Conservation (phyloP, 2,113 vertebrate genomes). For the Phaethon lepturus region DNA sequence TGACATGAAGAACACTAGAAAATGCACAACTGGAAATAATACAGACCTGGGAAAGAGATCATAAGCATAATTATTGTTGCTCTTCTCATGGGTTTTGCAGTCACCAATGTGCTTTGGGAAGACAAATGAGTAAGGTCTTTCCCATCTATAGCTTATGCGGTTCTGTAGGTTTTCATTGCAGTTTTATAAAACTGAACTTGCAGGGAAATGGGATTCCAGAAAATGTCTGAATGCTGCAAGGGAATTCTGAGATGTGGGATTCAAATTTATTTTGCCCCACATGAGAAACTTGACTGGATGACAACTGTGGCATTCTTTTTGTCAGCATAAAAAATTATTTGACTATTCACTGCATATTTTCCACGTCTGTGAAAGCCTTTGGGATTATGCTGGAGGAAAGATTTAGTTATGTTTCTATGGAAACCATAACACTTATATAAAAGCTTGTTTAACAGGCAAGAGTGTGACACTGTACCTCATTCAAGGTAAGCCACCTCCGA, state of each 20-base stretch:
- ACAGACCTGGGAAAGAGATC: not conserved
- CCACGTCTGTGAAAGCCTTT: conserved; percentile 61
- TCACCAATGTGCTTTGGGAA: not conserved
- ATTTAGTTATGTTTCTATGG: conserved; percentile 78
- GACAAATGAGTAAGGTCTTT: not conserved
- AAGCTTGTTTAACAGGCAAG: conserved; percentile 70
- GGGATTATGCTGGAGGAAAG: conserved; percentile 69
- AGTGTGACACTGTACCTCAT: conserved; percentile 66
- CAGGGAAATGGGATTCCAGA: not conserved
- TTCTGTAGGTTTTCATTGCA: not conserved
- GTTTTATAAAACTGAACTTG: not conserved
- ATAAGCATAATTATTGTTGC: not conserved
- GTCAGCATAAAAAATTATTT: conserved; percentile 68
- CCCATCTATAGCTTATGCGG: not conserved
- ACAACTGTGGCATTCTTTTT: conserved; percentile 54
- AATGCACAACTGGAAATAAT: not conserved
- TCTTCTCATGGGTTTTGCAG: not conserved
- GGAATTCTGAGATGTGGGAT: conserved; percentile 7
- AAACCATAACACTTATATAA: conserved; percentile 70
- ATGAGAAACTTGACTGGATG: conserved; percentile 37
- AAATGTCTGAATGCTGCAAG: not conserved
- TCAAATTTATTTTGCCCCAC: conserved; percentile 10
- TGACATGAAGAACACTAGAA: not conserved
- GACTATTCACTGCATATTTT: conserved; percentile 60
- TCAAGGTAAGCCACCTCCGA: conserved; percentile 58